Base-by-base conservation (phyloP, 2,888 invertebrate species). In the Eupeodes latifasciatus region DNA sequence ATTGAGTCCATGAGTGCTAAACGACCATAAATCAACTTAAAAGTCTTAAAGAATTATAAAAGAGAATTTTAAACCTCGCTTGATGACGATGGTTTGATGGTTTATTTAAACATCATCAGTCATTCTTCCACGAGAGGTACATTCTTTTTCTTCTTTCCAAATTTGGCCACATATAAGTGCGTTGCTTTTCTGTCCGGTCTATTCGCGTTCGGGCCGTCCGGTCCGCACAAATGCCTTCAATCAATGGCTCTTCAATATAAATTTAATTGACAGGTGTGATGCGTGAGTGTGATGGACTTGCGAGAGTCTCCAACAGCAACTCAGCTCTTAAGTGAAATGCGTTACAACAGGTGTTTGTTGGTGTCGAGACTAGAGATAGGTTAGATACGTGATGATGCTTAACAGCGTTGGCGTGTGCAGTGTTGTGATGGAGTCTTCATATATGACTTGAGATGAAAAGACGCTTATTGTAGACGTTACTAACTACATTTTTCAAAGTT, bases 191-290 rank as follows among this genome's bases (percentile, higher is more conserved):
- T 27, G 27, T 27, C 27, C 27, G 27, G 27, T 1, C 27, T 27
- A 27, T 1, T 27, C 27, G 2, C 27, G 27, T 27, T 2, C 27
- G 27, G 3, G n/a, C n/a, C n/a, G n/a, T n/a, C n/a, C 47, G 7
- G 49, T 57, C 19, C 55, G 5, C 40, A 40, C 40, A 71, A 72
- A 72, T 74, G 59, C 47, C 67, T 83, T 74, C 79, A 53, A 34
- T 59, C 34, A 34, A 77, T 72, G 71, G 36, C 55, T 64, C 59
- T 72, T 81, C 34, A 85, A 53, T 69, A 53, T 69, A 53, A 40
- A 81, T 76, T 14, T 61, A 77, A 77, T 77, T 81, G 85, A 85
- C 81, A 77, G 75, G 74, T 79, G 55, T 36, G 40, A 59, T 16
- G 40, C 9, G 59, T 40, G 66, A 62, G 66, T 66, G 49, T 69